Conservation (phyloP, 2,888 invertebrate species). For the Nemotelus pantherinus region DNA sequence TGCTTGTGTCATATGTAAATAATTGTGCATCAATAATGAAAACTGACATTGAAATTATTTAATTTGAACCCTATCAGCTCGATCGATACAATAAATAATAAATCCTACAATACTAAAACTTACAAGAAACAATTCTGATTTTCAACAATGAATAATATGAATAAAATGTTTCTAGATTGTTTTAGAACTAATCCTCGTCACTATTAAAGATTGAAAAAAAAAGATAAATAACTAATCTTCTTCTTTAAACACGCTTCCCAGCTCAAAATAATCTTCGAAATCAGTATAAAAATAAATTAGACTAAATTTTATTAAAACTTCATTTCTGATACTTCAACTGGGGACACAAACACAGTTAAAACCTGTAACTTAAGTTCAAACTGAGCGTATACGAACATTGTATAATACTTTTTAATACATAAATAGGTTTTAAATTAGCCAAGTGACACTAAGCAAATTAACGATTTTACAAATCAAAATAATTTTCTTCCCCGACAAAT, state of each 20-base stretch:
- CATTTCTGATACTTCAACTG: background rate
- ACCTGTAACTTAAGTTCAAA: slow-evolving; percentile 64
- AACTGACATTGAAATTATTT: slow-evolving; percentile 30
- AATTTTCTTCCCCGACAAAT: background rate
- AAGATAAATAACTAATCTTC: too few species aligned
- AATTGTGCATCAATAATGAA: slow-evolving; percentile 8
- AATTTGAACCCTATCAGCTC: slow-evolving; percentile 1
- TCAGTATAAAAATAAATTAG: background rate
- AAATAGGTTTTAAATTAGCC: too few species aligned
- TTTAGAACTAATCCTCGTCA: too few species aligned
- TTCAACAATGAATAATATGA: too few species aligned
- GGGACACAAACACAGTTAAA: background rate
- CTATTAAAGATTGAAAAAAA: too few species aligned
- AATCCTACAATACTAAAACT: too few species aligned
- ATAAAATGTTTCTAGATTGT: too few species aligned
- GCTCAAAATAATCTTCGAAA: too few species aligned
- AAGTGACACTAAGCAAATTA: background rate
- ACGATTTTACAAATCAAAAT: background rate
- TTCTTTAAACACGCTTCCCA: too few species aligned
- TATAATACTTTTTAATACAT: too few species aligned
- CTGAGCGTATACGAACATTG: slow-evolving; percentile 57
- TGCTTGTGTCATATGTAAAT: slow-evolving; percentile 30
- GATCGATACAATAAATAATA: slow-evolving; percentile 2
- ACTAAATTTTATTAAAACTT: background rate
- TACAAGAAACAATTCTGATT: too few species aligned